A percentile compares a stretch with the other conserved stretches of the same genome.
Evolutionary conservation across 2,113 vertebrate genomes (phyloP).

Genomic region (Vidua macroura): DNA sequence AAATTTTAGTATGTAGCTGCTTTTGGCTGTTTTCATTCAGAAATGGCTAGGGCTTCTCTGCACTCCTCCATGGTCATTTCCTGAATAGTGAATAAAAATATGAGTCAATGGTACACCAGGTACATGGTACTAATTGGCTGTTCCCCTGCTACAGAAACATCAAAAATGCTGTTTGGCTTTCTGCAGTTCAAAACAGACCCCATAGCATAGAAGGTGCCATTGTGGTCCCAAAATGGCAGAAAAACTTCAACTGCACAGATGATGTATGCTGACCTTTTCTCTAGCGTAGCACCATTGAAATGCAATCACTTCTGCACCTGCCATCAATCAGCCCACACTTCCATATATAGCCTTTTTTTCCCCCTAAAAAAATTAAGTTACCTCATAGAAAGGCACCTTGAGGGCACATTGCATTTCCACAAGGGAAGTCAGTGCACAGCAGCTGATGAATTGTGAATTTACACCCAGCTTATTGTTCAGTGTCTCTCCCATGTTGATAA

Average conservation of each 20-base stretch:
- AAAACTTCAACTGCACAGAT: neutral
- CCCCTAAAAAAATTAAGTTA: neutral
- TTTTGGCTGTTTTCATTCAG: neutral
- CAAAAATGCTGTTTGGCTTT: neutral
- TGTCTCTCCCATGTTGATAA: conserved; percentile 16
- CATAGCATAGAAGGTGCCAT: neutral
- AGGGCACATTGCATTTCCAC: neutral
- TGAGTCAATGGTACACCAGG: neutral
- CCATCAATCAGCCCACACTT: conserved; percentile 33
- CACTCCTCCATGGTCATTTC: neutral
- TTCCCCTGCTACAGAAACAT: neutral
- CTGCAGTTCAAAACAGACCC: neutral
- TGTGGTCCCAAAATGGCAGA: neutral
- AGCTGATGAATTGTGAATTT: conserved; percentile 37
- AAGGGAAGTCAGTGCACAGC: neutral
- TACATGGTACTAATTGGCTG: neutral
- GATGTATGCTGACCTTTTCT: neutral
- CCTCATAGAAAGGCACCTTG: conserved; percentile 39
- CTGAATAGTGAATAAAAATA: neutral
- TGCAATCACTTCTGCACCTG: conserved; percentile 17
- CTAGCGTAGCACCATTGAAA: neutral
- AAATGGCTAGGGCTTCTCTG: neutral
- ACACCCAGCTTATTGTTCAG: neutral
- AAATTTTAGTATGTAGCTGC: neutral
- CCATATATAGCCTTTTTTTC: neutral